These are phyloP conservation scores for Eulemur macaco DNA, from an alignment of 2,113 vertebrate genomes.

Conservation along the genomic window DNA sequence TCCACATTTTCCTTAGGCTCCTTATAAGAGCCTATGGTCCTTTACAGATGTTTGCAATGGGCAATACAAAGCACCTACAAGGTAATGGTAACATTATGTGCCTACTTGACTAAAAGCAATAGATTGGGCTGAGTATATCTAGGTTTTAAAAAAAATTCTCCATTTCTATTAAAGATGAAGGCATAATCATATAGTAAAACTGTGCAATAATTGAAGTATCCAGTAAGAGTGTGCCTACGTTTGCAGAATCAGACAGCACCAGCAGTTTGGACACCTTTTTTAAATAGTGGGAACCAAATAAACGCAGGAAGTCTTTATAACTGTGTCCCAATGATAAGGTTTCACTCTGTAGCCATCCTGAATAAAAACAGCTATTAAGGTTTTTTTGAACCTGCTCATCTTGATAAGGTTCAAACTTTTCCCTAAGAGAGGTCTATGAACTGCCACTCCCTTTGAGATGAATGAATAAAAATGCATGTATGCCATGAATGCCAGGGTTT, in stretches of 20 bases:
- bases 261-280: constrained; percentile 67
- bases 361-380: constrained; percentile 74
- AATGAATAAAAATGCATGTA: constrained; percentile 52
- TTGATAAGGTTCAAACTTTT: constrained; percentile 67
- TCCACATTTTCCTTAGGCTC: not conserved
- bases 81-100: not conserved
- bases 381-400: constrained; percentile 65
- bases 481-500: constrained; percentile 27
- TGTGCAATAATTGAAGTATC: not conserved
- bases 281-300: constrained; percentile 66
- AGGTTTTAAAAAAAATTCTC: not conserved
- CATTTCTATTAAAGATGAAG: constrained; percentile 41
- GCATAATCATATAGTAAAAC: constrained; percentile 4
- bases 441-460: constrained; percentile 63
- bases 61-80: not conserved
- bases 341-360: constrained; percentile 60
- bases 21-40: not conserved
- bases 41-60: not conserved
- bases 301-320: constrained; percentile 81
- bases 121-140: not conserved
- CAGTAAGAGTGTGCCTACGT: not conserved
- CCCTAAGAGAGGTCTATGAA: constrained; percentile 70
- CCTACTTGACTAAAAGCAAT: not conserved
- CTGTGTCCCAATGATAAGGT: constrained; percentile 69
- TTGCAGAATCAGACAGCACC: constrained; percentile 51